A percentile compares a stretch with the other conserved stretches of the same genome.
Conservation (phyloP, 2,113 vertebrate genomes). For the Alectura lathami region DNA sequence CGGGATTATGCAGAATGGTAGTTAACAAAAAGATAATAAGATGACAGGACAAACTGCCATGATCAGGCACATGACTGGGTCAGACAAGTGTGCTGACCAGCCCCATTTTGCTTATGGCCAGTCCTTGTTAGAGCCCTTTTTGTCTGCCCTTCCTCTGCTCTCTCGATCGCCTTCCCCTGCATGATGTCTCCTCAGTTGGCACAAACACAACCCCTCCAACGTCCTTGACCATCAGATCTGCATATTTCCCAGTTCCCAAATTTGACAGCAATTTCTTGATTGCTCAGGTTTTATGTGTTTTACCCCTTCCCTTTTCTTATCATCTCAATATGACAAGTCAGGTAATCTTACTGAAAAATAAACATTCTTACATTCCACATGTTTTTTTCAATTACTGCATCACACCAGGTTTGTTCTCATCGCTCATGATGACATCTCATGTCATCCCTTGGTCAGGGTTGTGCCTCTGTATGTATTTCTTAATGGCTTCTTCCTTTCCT, state of each 20-base stretch:
- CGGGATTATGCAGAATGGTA: neutral
- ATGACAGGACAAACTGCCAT: neutral
- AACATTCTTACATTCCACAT: accelerated
- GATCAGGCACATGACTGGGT: neutral
- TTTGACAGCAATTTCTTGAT: neutral
- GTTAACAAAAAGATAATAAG: neutral
- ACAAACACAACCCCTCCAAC: neutral
- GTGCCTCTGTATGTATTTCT: neutral
- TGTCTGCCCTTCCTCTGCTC: neutral
- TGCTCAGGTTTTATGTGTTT: neutral
- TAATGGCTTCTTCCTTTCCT: neutral
- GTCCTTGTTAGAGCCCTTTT: neutral
- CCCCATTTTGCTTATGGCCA: neutral
- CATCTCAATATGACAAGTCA: neutral
- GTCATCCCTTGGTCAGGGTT: neutral
- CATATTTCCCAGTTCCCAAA: neutral
- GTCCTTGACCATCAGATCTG: neutral
- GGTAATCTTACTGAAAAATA: neutral
- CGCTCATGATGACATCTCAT: neutral
- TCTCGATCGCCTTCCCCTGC: neutral
- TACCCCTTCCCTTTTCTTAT: neutral
- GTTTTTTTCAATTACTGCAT: neutral
- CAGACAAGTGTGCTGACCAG: neutral
- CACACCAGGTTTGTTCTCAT: neutral
- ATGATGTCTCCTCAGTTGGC: neutral